Conservation (phyloP, 2,888 invertebrate genomes). For the Ditula angustiorana region DNA sequence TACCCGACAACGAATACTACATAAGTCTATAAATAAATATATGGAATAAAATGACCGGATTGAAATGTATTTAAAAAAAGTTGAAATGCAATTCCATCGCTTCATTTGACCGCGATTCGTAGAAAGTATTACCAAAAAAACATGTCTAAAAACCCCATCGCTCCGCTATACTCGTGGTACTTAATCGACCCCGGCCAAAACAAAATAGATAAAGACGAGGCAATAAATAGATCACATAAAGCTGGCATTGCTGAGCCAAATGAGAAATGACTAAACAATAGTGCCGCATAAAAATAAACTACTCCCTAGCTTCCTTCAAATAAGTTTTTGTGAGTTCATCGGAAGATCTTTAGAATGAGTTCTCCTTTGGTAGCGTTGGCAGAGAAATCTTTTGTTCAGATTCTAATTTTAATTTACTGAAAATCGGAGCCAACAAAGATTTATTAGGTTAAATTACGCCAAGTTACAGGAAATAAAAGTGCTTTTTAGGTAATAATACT, state of each 20-base stretch:
- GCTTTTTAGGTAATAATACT: no score
- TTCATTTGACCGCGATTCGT: no score
- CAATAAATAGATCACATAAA: conserved; percentile 53
- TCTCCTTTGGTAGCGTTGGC: conserved; percentile 62
- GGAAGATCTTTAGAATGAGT: conserved; percentile 82
- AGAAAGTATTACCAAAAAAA: neutral
- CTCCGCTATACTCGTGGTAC: conserved; percentile 3
- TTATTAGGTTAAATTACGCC: no score
- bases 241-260: conserved; percentile 51
- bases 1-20: no score
- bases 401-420: no score
- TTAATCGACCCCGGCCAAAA: conserved; percentile 28
- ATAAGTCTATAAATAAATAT: no score
- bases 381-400: conserved; percentile 44
- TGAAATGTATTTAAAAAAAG: no score
- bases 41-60: no score
- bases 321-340: conserved; percentile 83
- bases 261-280: conserved; percentile 81
- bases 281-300: conserved; percentile 79
- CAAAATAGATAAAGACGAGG: conserved; percentile 38
- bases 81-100: no score
- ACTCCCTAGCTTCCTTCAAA: conserved; percentile 71
- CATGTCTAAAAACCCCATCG: neutral
- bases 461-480: no score
- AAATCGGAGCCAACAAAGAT: no score